Base-by-base conservation (phyloP, 2,888 invertebrate species). In the Drepana falcataria region DNA sequence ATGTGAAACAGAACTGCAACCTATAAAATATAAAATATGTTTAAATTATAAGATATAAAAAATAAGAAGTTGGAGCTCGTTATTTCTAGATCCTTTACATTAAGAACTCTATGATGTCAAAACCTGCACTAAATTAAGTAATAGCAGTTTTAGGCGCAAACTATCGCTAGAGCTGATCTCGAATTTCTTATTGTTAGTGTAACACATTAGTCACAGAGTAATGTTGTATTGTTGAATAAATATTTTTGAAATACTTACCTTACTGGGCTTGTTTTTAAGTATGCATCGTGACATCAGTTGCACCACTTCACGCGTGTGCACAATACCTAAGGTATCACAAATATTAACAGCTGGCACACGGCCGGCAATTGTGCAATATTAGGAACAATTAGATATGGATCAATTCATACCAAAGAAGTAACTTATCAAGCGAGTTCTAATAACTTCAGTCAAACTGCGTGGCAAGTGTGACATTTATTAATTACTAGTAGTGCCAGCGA, bases 251-350 rank as follows among this genome's bases (percentile, higher is more conserved):
- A 40, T 40, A 51, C 40, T 40, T 7, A 41, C 49, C 40, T 34
- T 51, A 51, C 49, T 21, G n/a, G 37, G 37, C 37, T 49, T 49
- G 37, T 49, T 49, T 49, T 49, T 58, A 63, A 68, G 58, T 59
- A 58, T 54, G 51, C 48, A 41, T 53, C 56, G 66, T 63, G 55
- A 57, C 57, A 53, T 53, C 57, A 66, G 61, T 70, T 70, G 64
- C 70, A 70, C 69, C 68, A 70, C 57, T 64, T 65, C 61, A 52
- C 52, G 47, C 69, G 71, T 69, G 70, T 4, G 51, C 53, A 58
- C 56, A 70, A 70, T 70, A 56, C 59, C 5, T 51, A 69, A 61
- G 48, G 59, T 58, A 52, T 58, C 53, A 61, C 55, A 56, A 59
- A 57, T 52, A 56, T 53, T 44, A 44, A 51, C 53, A 49, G 47